A percentile compares a stretch with the other conserved stretches of the same genome.
Evolutionary conservation across 2,113 vertebrate genomes (phyloP).

Genomic region (Phaetusa simplex): DNA sequence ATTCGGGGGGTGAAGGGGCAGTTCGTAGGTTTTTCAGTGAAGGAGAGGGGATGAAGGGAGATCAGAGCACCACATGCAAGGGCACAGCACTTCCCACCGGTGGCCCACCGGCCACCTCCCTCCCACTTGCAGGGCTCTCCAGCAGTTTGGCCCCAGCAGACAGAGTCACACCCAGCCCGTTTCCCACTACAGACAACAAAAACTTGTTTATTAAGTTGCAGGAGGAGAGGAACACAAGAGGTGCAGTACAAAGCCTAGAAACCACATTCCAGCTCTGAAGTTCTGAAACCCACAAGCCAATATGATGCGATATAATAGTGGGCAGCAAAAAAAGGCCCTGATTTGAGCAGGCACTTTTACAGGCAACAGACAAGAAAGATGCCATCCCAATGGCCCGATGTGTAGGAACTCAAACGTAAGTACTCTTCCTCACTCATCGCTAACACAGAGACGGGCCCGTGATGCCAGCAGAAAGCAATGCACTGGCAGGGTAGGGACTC

Average conservation of each 20-base stretch:
- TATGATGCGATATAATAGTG: not conserved
- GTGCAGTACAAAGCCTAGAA: not conserved
- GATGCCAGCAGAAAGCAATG: not conserved
- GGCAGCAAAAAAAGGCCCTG: not conserved
- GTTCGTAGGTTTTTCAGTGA: not conserved
- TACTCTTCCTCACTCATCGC: not conserved
- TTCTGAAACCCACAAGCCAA: not conserved
- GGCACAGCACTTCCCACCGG: not conserved
- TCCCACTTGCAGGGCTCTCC: rapidly evolving
- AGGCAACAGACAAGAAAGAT: not conserved
- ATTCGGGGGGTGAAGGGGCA: not conserved
- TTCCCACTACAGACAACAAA: not conserved
- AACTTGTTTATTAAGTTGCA: not conserved
- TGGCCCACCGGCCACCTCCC: not conserved
- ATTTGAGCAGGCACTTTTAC: not conserved
- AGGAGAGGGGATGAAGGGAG: not conserved
- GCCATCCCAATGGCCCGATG: not conserved
- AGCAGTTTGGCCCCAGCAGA: not conserved
- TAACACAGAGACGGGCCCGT: not conserved
- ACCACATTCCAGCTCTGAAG: not conserved
- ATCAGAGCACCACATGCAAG: not conserved
- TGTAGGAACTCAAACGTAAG: rapidly evolving
- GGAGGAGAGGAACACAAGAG: not conserved
- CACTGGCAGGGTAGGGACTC: not conserved
- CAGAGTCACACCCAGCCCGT: not conserved